These are phyloP conservation scores for Pseudochirops cupreus DNA, from an alignment of 2,797 vertebrate genomes.

Conservation along the genomic window DNA sequence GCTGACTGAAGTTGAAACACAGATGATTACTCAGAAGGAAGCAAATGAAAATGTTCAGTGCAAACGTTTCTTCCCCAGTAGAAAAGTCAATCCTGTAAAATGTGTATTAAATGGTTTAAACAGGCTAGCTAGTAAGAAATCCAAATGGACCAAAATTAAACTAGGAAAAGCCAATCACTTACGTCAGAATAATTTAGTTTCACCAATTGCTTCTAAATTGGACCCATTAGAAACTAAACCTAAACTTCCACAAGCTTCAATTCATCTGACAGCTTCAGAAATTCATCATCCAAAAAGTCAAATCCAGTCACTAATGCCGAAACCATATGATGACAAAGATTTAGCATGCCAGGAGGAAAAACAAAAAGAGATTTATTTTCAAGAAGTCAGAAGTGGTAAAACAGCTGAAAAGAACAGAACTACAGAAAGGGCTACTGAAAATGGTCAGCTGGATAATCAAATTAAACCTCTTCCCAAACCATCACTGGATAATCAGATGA, in stretches of 20 bases:
- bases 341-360: slow-evolving; percentile 76
- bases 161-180: slow-evolving; percentile 94
- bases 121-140: slow-evolving; percentile 89
- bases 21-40: slow-evolving; percentile 80
- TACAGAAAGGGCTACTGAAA: slow-evolving; percentile 80
- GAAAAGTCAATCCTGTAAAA: slow-evolving; percentile 93
- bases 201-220: slow-evolving; percentile 78
- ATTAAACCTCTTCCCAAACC: slow-evolving; percentile 81
- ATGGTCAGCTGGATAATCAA: slow-evolving; percentile 83
- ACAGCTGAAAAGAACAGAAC: slow-evolving; percentile 73
- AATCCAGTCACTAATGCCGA: slow-evolving; percentile 73
- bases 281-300: slow-evolving; percentile 74
- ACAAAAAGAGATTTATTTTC: slow-evolving; percentile 75
- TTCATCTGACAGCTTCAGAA: slow-evolving; percentile 71
- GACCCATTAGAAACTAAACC: slow-evolving; percentile 79
- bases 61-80: slow-evolving; percentile 96
- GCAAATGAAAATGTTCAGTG: slow-evolving; percentile 84
- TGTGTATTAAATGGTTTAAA: slow-evolving; percentile 93
- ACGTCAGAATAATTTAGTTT: slow-evolving; percentile 88
- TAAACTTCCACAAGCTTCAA: slow-evolving; percentile 75
- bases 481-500: slow-evolving; percentile 81
- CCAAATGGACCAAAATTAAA: slow-evolving; percentile 97
- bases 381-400: slow-evolving; percentile 76
- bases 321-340: slow-evolving; percentile 73
- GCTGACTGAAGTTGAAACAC: slow-evolving; percentile 66